Base-by-base conservation (phyloP, 64 coral and sea anemone genomes). In the Montipora cactus region DNA sequence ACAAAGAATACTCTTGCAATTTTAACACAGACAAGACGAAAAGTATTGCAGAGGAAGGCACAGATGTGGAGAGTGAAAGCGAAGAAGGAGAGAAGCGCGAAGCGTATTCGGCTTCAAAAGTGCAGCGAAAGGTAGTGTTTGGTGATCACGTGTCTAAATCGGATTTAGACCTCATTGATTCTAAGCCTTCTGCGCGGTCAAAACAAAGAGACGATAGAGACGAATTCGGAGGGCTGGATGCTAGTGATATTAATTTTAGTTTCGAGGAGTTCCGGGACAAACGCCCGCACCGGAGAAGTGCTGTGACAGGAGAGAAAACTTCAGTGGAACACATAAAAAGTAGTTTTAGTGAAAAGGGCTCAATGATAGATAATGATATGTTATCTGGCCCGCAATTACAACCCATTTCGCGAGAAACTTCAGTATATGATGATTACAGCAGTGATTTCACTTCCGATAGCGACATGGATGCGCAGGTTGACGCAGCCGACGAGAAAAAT, bases 1-100 rank as follows among this genome's bases (percentile, higher is more conserved):
- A 84, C 49, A 92, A 94, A 74, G 89, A 97, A 58, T 92, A 97
- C 48, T 44, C 81, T 21, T 95, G 84, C 37, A 45, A 88, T 11
- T 92, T 97, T 25, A 66, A 91, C 4, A 53, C 89, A 14, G 78
- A 79, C 71, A 59, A 88, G n/a, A 77, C 22, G 22, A 68, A 51
- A 57, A 58, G 51, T 9, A 7, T 52, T 19, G 44, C 74, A 71
- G 67, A 74, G 28, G 48, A 64, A 19, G 16, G 25, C 45, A 57
- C 14, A 70, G 46, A 50, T 49, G 76, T 14, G 16, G 75, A 75
- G 22, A 59, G 9, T 7, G 47, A 1, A 22, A 69, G 67, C 2
- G 78, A 80, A 82, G 61, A 28, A 69, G 9, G 61, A 11, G 61
- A 14, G 61, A 12, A 12, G 13, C 14, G 11, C 9, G 53, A 58